phyloP scores from a whole-genome alignment of 2,113 vertebrate genomes.

The Ceyx margarethae region DNA sequence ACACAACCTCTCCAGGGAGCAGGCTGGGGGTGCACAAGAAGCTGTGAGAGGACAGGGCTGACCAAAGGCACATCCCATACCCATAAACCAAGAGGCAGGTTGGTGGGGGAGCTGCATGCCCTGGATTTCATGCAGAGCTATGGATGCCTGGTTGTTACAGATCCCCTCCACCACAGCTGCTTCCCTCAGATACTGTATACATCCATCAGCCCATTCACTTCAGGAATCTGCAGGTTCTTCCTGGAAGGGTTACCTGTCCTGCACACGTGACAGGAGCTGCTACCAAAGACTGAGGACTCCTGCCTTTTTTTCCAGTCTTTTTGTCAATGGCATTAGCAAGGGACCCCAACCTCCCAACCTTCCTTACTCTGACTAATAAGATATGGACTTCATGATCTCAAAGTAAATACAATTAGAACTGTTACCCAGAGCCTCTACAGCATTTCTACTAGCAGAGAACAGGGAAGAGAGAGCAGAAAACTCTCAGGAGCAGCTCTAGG shows the following conservation, averaged over 20 bases:
- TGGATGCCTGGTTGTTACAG: background rate
- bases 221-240: background rate
- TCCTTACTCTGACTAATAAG: background rate
- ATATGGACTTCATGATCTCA: too few relatives aligned
- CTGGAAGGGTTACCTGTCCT: background rate
- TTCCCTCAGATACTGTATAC: background rate
- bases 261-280: background rate
- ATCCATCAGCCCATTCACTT: background rate
- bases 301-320: background rate
- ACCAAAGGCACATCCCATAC: background rate
- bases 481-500: background rate
- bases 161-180: background rate
- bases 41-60: background rate
- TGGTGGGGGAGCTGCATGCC: rapidly evolving
- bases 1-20: rapidly evolving
- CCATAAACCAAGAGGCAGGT: too few relatives aligned
- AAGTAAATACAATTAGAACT: background rate
- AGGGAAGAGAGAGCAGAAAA: background rate
- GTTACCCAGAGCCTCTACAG: background rate
- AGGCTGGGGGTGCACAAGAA: background rate
- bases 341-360: background rate
- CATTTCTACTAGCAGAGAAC: background rate
- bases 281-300: background rate
- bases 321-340: background rate
- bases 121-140: background rate